Evolutionary conservation across 2,113 vertebrate genomes (phyloP), one percentile per base, ranked within the genome.

Genomic region (Myotis brandtii): DNA sequence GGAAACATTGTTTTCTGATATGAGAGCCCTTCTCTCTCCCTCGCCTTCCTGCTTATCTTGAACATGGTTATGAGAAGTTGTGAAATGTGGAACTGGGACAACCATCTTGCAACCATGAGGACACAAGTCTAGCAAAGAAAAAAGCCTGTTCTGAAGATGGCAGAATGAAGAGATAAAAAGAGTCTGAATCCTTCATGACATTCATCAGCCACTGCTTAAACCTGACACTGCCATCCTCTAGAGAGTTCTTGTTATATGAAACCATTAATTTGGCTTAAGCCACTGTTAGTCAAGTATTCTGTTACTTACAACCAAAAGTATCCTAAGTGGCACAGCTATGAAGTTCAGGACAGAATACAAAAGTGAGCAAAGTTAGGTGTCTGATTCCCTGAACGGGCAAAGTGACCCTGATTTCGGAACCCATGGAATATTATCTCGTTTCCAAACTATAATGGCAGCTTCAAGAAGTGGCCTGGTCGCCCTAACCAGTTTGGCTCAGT

Each of bases 61-160:
- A 82, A 82, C 75, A 64, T 32, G 27, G 23, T 91, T 70, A 46
- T 52, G 34, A 43, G 27, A 37, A 89, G 59, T 67, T 91, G 30
- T 52, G 73, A 96, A 76, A 52, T 34, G 73, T 91, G 67, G 59
- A 96, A 81, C 20, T 56, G 72, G 93, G 70, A 79, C 50, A 91
- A 80, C 48, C 48, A 90, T 79, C 76, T 80, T 87, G 21, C 27
- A 88, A 52, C 50, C 20, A 79, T 79, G 62, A 95, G 14, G 52
- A 72, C 52, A 86, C n/a, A 40, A 91, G 66, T 14, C 83, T 48
- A 80, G 82, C 72, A 34, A 52, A 75, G 21, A 89, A 93, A 52
- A 77, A 93, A 86, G 4, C 18, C 75, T 67, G 75, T 73, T 89
- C 67, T 92, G 8, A 82, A 77, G 79, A 77, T 16, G 5, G 12